Evolutionary conservation across 2,113 vertebrate species (phyloP).

Genomic region (Plecotus auritus): DNA sequence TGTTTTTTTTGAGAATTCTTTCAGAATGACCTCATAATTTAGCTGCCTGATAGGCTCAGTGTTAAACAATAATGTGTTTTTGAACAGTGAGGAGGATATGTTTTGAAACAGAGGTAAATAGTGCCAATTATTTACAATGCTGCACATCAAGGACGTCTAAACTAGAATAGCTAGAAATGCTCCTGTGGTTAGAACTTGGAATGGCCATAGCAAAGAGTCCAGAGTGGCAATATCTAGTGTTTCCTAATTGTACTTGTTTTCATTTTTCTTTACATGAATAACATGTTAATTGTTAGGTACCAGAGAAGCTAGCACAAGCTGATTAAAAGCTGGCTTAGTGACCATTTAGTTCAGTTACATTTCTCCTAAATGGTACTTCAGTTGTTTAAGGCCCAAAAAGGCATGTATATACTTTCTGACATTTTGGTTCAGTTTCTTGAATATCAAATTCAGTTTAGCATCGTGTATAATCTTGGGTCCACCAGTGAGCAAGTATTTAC

Average conservation of each 20-base stretch:
- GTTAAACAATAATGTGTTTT: constrained; percentile 43
- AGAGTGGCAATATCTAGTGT: not conserved
- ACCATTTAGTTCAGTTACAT: constrained; percentile 2
- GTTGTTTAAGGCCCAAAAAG: not conserved
- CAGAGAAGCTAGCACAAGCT: not conserved
- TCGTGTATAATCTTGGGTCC: not conserved
- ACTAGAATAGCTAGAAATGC: not conserved
- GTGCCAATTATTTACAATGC: constrained; percentile 10
- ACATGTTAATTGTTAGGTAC: not conserved
- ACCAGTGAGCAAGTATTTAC: not conserved
- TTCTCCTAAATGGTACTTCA: not conserved
- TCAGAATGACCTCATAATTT: constrained; percentile 54
- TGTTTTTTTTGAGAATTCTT: constrained; percentile 57
- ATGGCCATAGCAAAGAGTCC: not conserved
- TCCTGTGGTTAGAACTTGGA: not conserved
- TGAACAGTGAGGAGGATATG: constrained; percentile 23
- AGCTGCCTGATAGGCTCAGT: not conserved
- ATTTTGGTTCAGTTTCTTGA: constrained; percentile 16
- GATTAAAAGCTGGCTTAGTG: not conserved
- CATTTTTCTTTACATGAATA: not conserved
- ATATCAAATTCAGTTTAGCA: constrained; percentile 8
- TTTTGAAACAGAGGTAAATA: constrained; percentile 60
- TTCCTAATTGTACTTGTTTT: not conserved
- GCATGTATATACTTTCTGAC: not conserved
- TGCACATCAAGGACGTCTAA: not conserved